Evolutionary conservation across 2,888 invertebrate genomes (phyloP), one percentile per base, ranked within the genome.

Genomic region (Thecophora atra): DNA sequence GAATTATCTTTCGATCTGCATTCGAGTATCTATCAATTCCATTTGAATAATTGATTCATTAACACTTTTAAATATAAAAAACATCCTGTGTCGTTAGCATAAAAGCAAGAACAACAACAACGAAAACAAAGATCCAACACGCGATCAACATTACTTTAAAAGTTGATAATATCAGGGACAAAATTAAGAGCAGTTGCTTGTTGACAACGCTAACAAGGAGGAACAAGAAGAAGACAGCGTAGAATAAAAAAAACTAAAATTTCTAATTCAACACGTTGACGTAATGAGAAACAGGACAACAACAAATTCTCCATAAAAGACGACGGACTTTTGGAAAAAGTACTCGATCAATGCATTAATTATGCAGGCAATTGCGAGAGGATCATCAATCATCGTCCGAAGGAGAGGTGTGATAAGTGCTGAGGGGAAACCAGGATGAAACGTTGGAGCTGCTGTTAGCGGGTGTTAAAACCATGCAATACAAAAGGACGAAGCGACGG

Each of bases 281-380:
- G 47, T 65, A 65, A 67, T 37, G 54, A 56, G 42, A 42, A 37
- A 42, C n/a, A 60, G 30, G 7, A 60, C 60, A 30, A 30, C 11
- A 60, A 19, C 28, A 26, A 51, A 65, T n/a, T 65, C n/a, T 52
- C n/a, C 28, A n/a, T 24, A n/a, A n/a, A 51, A 13, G 5, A n/a
- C 51, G n/a, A 42, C 42, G 24, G 26, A 28, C 13, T 19, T n/a
- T n/a, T n/a, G 37, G 19, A 63, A 13, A 17, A 21, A n/a, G 51
- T 51, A 47, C 64, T 64, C 63, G 56, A 65, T 66, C 65, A 66
- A 71, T 71, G 67, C 72, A 47, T 67, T 72, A 72, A 72, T 67
- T 72, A 67, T 72, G 54, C 72, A 62, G 51, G 30, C 37, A 72
- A 67, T 62, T 17, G 62, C 60, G 51, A 60, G 52, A 51, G 15